phyloP scores from a whole-genome alignment of 1,140 invertebrate species.

The Bombus sylvicola region DNA sequence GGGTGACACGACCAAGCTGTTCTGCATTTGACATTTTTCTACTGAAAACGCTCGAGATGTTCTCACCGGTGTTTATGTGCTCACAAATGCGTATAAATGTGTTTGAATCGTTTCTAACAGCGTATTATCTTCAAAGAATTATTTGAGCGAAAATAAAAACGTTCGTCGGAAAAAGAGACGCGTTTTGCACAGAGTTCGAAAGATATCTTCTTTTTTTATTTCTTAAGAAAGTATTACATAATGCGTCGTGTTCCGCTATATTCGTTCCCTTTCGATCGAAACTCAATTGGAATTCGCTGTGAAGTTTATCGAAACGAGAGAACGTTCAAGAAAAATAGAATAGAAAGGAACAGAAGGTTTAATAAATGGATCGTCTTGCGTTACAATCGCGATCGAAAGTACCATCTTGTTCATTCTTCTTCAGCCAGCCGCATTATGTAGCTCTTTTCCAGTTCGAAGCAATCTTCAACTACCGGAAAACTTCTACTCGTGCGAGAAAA shows the following conservation, averaged over 20 bases:
- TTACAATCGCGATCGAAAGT: slow-evolving; percentile 33
- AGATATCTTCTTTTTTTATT: background rate
- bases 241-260: background rate
- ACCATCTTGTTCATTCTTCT: slow-evolving; percentile 43
- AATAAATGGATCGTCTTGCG: slow-evolving; percentile 18
- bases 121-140: slow-evolving; percentile 1
- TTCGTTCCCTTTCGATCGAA: background rate
- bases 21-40: slow-evolving; percentile 45
- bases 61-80: background rate
- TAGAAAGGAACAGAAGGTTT: background rate
- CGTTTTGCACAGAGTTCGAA: background rate
- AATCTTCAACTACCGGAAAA: slow-evolving; percentile 11
- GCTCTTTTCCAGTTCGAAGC: slow-evolving; percentile 25
- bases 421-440: slow-evolving; percentile 10
- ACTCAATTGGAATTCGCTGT: background rate
- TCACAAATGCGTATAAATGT: background rate
- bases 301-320: no score
- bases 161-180: background rate
- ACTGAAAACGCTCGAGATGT: slow-evolving; percentile 18
- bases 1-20: background rate
- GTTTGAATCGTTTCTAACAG: background rate
- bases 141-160: slow-evolving; percentile 8
- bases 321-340: background rate
- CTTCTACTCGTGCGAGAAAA: slow-evolving; percentile 21
- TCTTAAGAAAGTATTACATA: background rate